These are phyloP conservation scores for Rhinoraja longicauda DNA, from an alignment of 2,797 vertebrate genomes.

Conservation along the genomic window DNA sequence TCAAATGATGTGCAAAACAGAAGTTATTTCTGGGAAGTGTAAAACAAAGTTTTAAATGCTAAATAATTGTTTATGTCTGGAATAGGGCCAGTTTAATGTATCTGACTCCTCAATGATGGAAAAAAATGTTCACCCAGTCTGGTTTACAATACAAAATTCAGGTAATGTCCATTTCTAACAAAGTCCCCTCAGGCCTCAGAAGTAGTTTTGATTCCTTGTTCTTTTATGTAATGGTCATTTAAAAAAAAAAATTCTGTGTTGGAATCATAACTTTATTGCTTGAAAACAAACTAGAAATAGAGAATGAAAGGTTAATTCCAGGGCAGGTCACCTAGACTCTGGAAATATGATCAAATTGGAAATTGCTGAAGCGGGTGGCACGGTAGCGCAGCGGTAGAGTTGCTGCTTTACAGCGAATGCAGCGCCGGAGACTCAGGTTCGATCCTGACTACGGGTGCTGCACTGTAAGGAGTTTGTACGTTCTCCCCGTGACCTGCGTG, in stretches of 20 bases:
- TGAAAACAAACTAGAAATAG: background rate
- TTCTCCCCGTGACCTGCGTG: too few relatives aligned
- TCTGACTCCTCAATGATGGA: background rate
- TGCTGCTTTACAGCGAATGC: too few relatives aligned
- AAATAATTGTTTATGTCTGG: background rate
- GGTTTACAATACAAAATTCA: background rate
- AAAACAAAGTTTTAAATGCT: background rate
- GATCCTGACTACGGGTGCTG: too few relatives aligned
- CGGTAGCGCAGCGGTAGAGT: too few relatives aligned
- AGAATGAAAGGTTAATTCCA: conserved; percentile 12
- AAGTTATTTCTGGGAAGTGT: background rate
- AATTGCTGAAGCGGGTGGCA: background rate
- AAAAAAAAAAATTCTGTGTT: background rate
- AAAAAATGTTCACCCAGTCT: background rate
- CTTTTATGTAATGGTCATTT: background rate
- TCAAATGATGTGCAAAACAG: background rate
- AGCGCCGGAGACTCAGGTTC: too few relatives aligned
- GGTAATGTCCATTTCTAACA: background rate
- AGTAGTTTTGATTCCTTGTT: background rate
- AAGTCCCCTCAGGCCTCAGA: background rate
- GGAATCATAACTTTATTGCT: background rate
- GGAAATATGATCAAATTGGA: conserved; percentile 1
- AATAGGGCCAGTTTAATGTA: background rate
- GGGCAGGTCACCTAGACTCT: background rate
- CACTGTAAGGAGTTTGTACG: too few relatives aligned